Conservation (phyloP, 2,797 vertebrate genomes). For the Cryptoprocta ferox region DNA sequence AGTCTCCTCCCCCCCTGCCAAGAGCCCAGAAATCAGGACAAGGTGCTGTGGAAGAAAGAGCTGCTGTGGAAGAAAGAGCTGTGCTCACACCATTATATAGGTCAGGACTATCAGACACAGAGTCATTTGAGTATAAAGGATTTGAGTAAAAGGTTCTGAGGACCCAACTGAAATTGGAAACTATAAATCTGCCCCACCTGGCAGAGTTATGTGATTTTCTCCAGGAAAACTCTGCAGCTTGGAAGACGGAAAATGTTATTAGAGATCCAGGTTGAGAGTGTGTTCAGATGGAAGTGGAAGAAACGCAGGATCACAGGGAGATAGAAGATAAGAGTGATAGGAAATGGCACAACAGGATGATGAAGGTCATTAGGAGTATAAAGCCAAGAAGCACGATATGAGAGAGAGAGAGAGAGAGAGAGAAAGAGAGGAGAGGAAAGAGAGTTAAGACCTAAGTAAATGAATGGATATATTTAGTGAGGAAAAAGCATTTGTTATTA, state of each 20-base stretch:
- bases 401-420: no score
- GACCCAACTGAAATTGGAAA: conserved; percentile 38
- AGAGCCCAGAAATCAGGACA: not conserved
- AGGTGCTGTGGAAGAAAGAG: not conserved
- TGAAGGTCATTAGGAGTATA: not conserved
- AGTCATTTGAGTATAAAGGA: not conserved
- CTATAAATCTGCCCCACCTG: conserved; percentile 36
- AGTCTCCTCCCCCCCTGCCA: not conserved
- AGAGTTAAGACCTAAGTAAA: not conserved
- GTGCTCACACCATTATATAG: not conserved
- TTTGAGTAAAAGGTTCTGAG: not conserved
- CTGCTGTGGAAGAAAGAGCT: not conserved
- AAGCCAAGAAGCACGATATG: not conserved
- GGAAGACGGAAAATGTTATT: conserved; percentile 33
- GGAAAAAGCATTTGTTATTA: not conserved
- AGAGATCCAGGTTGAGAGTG: not conserved
- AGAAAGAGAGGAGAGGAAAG: no score
- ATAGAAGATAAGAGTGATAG: not conserved
- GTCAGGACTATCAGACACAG: not conserved
- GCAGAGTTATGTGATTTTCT: conserved; percentile 52
- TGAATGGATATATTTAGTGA: not conserved
- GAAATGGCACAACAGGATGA: not conserved
- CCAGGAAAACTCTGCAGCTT: not conserved
- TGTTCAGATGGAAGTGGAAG: not conserved
- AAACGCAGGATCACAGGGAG: not conserved